Base-by-base conservation (phyloP, 2,888 invertebrate genomes). In the Muscina levida region DNA sequence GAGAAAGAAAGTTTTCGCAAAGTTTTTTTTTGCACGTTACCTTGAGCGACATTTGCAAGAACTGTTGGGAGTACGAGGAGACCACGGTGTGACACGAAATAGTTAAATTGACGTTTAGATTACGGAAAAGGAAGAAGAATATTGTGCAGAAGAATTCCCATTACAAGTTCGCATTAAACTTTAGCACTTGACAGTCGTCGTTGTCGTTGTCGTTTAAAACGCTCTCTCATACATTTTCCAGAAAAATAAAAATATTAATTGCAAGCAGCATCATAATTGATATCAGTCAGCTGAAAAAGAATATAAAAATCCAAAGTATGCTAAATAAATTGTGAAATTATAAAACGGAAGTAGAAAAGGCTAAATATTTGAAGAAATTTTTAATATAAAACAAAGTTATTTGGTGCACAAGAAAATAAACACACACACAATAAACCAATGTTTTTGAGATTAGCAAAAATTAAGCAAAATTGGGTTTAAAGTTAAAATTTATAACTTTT, bases 141-240 rank as follows among this genome's bases (percentile, higher is more conserved):
- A n/a, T n/a, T n/a, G n/a, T n/a, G n/a, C 31, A 31, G 22, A 22
- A 48, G 3, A 59, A 51, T n/a, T 74, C 53, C 22, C n/a, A 68
- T 53, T 48, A 56, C 46, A 75, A 77, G 70, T 77, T 44, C 57
- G 44, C 57, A 73, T 51, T 66, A 77, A 80, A 80, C 76, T 77
- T 73, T 80, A 76, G 77, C 77, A 77, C 73, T 80, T 72, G 57
- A 74, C 53, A 57, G 73, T 80, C 22, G 59, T 72, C 46, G 71
- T 66, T 53, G 46, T 70, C 31, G 71, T 66, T 48, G 57, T 44
- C 44, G 56, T 56, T 37, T 62, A 39, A 42, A 62, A 15, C 62
- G 37, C 39, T 31, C 62, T 42, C 51, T 48, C 67, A 67, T 46
- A 26, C 65, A 39, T 72, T 76, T 57, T 19, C 31, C 67, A 51